A percentile compares a stretch with the other conserved stretches of the same genome.
Conservation (phyloP, 2,797 vertebrate species). For the Gallinago solitaria region DNA sequence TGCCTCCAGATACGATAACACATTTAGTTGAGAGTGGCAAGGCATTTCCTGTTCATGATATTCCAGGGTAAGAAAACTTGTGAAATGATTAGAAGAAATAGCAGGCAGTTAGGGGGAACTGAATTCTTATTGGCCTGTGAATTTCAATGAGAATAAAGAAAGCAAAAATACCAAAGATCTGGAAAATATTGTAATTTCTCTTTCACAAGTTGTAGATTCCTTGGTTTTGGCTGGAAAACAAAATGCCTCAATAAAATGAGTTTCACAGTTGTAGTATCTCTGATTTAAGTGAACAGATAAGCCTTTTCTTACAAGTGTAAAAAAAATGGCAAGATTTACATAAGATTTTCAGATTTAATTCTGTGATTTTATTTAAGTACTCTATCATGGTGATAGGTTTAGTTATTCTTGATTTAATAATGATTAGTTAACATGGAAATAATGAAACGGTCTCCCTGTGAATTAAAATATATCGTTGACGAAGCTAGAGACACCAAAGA, state of each 20-base stretch:
- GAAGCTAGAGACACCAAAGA: not conserved
- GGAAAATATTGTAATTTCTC: not conserved
- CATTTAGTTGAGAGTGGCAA: slow-evolving; percentile 26
- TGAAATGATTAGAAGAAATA: not conserved
- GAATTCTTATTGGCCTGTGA: not conserved
- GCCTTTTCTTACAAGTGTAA: not conserved
- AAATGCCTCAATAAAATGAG: not conserved
- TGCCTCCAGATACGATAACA: slow-evolving; percentile 9
- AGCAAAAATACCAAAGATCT: not conserved
- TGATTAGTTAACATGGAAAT: not conserved
- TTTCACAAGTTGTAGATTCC: not conserved
- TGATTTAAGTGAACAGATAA: not conserved
- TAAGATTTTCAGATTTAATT: not conserved
- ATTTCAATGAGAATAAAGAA: not conserved
- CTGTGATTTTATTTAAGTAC: not conserved
- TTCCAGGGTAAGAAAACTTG: slow-evolving; percentile 34
- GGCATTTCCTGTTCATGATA: slow-evolving; percentile 57
- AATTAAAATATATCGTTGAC: not conserved
- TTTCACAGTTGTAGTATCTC: not conserved
- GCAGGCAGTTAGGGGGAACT: slow-evolving; percentile 5
- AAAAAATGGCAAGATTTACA: not conserved
- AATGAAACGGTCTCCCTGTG: not conserved
- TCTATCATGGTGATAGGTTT: not conserved
- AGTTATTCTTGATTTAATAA: not conserved
- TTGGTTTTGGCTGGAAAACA: not conserved